A percentile compares a stretch with the other conserved stretches of the same genome.
phyloP scores from a whole-genome alignment of 1,140 invertebrate species.

The Eulimnadia texana region DNA sequence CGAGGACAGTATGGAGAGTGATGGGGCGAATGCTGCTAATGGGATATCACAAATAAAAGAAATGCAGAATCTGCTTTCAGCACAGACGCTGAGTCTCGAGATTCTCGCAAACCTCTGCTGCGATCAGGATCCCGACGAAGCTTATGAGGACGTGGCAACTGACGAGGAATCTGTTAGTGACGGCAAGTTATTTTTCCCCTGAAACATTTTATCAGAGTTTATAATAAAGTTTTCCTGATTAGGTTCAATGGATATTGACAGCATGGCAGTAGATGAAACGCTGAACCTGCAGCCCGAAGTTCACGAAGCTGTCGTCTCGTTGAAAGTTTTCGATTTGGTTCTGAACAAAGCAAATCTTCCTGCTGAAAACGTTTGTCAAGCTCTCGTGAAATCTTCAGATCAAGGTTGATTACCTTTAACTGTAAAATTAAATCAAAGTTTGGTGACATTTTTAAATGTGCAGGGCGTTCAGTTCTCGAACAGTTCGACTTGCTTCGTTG shows the following conservation, averaged over 20 bases:
- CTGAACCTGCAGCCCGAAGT: slow-evolving; percentile 18
- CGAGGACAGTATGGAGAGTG: neutral
- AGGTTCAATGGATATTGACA: neutral
- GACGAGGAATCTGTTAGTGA: slow-evolving; percentile 10
- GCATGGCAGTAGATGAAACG: neutral
- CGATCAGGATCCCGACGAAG: slow-evolving; percentile 32
- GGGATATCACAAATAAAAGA: slow-evolving; percentile 11
- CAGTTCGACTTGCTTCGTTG: slow-evolving; percentile 33
- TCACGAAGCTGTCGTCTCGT: slow-evolving; percentile 34
- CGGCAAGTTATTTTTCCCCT: neutral
- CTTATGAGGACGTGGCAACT: slow-evolving; percentile 32
- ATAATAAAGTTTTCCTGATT: too few species aligned
- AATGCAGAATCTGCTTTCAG: slow-evolving; percentile 34
- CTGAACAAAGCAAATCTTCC: slow-evolving; percentile 34
- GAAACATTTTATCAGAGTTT: neutral
- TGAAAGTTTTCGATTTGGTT: slow-evolving; percentile 39
- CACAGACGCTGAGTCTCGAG: slow-evolving; percentile 49
- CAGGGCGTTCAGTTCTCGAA: slow-evolving; percentile 9
- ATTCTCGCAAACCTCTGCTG: slow-evolving; percentile 54
- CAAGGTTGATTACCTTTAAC: too few species aligned
- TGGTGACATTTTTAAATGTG: neutral
- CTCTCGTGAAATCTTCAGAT: slow-evolving; percentile 34
- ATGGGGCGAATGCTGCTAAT: neutral
- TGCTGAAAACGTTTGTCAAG: slow-evolving; percentile 34
- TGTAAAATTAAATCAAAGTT: too few species aligned